Conservation (phyloP, 2,888 invertebrate species). For the Erannis defoliaria region DNA sequence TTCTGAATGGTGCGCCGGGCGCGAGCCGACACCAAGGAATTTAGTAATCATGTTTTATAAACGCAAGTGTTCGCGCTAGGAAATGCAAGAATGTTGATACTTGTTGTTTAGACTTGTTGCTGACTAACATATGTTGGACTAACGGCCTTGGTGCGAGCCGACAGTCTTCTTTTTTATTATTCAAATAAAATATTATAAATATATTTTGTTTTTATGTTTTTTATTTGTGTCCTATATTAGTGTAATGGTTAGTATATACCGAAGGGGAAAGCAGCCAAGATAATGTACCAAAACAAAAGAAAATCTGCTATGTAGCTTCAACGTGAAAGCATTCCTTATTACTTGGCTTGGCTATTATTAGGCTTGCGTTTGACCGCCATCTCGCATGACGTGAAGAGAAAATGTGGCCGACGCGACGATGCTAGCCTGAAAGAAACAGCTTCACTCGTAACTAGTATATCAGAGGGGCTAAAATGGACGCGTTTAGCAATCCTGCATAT, state of each 20-base stretch:
- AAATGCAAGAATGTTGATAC: conserved; percentile 23
- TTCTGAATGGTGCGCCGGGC: not conserved
- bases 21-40: not conserved
- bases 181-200: conserved; percentile 30
- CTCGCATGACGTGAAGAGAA: too few species aligned
- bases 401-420: too few species aligned
- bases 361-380: too few species aligned
- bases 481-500: too few species aligned
- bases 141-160: conserved; percentile 2
- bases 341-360: too few species aligned
- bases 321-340: too few species aligned
- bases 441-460: too few species aligned
- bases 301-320: too few species aligned
- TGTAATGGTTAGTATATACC: not conserved
- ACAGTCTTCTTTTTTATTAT: conserved; percentile 32
- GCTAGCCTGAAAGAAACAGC: too few species aligned
- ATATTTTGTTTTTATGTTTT: not conserved
- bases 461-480: too few species aligned
- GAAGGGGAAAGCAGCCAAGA: too few species aligned
- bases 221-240: not conserved
- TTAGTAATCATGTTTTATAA: conserved; percentile 1
- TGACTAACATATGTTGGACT: conserved; percentile 16
- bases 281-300: too few species aligned
- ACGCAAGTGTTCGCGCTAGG: not conserved
- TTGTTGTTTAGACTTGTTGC: conserved; percentile 15